These are phyloP conservation scores for Labroides dimidiatus DNA, from an alignment of 2,797 vertebrate genomes.

Conservation along the genomic window DNA sequence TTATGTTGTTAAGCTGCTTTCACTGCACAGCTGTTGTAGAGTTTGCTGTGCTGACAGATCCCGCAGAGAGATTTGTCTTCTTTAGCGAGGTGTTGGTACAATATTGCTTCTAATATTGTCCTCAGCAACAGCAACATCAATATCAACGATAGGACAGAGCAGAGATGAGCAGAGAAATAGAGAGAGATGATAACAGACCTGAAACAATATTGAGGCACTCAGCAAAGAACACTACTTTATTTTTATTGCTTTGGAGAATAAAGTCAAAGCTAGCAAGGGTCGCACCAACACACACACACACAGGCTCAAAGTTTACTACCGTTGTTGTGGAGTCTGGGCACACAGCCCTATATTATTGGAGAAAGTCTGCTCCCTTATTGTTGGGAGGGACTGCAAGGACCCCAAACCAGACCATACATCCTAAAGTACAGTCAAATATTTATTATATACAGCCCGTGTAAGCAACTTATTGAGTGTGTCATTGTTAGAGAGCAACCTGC, in stretches of 20 bases:
- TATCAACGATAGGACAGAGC: conserved; percentile 35
- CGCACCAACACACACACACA: neutral
- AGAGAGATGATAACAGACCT: conserved; percentile 49
- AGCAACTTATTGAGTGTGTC: neutral
- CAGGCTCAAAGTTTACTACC: conserved; percentile 17
- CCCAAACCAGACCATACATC: neutral
- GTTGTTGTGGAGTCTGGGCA: neutral
- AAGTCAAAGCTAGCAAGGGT: conserved; percentile 19
- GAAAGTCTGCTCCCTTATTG: neutral
- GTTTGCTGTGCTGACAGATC: conserved; percentile 13
- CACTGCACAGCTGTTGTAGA: conserved; percentile 5
- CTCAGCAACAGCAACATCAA: conserved; percentile 43
- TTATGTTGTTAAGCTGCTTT: conserved; percentile 23
- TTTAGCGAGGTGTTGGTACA: conserved; percentile 32
- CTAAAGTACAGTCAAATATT: neutral
- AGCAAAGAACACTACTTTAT: conserved; percentile 36
- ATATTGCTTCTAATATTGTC: conserved; percentile 59
- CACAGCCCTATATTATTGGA: conserved; percentile 5
- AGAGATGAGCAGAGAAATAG: conserved; percentile 46
- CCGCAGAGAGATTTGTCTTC: conserved; percentile 47
- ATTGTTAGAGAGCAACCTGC: no score
- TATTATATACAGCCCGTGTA: neutral
- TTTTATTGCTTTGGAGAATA: conserved; percentile 49
- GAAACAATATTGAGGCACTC: conserved; percentile 47
- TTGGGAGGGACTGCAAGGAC: conserved; percentile 16